Evolutionary conservation across 2,113 vertebrate species (phyloP).

Genomic region (Aramus guarauna): DNA sequence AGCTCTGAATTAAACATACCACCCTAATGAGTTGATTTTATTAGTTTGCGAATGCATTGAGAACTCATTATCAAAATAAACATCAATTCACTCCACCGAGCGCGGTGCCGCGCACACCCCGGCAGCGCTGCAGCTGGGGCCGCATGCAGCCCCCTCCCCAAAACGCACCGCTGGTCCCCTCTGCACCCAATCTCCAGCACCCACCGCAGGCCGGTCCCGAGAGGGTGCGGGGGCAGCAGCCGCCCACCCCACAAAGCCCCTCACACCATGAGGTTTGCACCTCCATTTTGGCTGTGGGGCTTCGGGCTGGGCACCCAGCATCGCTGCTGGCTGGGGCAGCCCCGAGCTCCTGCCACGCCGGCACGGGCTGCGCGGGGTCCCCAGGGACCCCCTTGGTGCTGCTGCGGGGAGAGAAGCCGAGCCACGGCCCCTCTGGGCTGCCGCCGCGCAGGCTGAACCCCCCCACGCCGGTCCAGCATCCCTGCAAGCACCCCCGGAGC

Average conservation of each 20-base stretch:
- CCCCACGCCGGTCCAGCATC: neutral
- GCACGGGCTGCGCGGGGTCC: fast-evolving
- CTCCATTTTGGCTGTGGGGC: fast-evolving
- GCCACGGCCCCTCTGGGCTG: fast-evolving
- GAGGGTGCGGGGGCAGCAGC: neutral
- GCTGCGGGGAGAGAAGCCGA: neutral
- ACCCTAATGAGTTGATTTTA: conserved; percentile 80
- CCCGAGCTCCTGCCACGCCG: neutral
- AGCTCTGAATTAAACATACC: conserved; percentile 70
- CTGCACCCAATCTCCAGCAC: neutral
- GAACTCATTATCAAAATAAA: conserved; percentile 79
- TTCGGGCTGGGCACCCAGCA: neutral
- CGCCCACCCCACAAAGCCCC: neutral
- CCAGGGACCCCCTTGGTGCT: fast-evolving
- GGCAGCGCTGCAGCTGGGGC: neutral
- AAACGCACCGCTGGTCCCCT: fast-evolving
- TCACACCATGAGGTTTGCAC: fast-evolving
- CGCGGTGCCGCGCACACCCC: neutral
- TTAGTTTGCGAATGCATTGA: conserved; percentile 73
- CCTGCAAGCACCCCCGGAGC: neutral
- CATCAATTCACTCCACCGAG: conserved; percentile 65
- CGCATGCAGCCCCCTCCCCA: fast-evolving
- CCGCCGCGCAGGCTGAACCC: neutral
- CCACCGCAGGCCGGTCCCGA: fast-evolving
- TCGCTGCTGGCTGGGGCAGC: neutral